Conservation (phyloP, 64 coral and sea anemone genomes). For the Dendronephthya gigantea region DNA sequence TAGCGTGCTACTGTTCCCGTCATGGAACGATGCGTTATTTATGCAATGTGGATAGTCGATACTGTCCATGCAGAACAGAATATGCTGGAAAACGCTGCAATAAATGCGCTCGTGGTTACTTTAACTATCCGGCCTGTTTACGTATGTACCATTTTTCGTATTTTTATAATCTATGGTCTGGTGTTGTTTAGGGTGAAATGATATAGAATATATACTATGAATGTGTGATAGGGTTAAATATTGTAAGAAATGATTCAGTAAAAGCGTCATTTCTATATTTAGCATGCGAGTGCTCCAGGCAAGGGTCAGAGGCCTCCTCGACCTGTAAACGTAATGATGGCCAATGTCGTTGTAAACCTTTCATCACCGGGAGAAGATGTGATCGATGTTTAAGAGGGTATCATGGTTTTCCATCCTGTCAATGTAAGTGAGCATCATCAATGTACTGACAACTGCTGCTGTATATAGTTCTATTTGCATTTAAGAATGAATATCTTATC, state of each 20-base stretch:
- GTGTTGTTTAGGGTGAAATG: no score
- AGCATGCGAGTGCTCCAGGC: not conserved
- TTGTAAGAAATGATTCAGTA: not conserved
- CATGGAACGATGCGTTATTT: not conserved
- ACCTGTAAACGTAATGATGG: constrained; percentile 8
- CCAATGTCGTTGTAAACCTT: constrained; percentile 58
- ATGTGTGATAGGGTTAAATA: not conserved
- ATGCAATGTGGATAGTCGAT: not conserved
- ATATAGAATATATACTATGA: no score
- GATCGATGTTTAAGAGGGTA: constrained; percentile 50
- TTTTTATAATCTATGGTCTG: no score
- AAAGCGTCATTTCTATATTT: not conserved
- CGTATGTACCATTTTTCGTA: not conserved
- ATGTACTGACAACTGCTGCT: no score
- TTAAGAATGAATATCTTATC: no score
- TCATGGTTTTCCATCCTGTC: constrained; percentile 66
- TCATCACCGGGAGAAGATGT: constrained; percentile 69
- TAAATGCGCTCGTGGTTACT: not conserved
- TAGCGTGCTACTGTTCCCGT: not conserved
- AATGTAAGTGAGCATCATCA: constrained; percentile 35
- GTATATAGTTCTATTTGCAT: no score
- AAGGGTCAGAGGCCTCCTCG: not conserved
- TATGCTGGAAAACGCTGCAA: not conserved
- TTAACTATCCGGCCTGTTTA: not conserved
- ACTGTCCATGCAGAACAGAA: not conserved